phyloP scores from a whole-genome alignment of 2,797 vertebrate species.

The Sebastes ruberrimus region DNA sequence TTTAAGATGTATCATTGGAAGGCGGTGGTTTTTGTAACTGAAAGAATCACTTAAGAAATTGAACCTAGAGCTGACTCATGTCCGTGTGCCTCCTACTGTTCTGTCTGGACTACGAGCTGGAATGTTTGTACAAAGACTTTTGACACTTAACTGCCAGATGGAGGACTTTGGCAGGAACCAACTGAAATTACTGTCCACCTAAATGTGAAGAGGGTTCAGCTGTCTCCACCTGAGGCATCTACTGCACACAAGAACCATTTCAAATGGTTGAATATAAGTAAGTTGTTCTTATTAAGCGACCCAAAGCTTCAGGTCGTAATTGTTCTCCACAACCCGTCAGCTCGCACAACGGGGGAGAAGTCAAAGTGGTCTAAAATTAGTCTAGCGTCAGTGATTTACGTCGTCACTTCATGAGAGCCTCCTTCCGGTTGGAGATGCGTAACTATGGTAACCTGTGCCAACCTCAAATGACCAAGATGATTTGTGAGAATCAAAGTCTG shows the following conservation, averaged over 20 bases:
- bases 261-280: neutral
- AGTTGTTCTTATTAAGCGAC: neutral
- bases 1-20: neutral
- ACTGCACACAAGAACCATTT: neutral
- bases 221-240: neutral
- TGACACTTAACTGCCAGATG: constrained; percentile 33
- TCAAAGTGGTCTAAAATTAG: neutral
- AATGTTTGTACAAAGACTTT: constrained; percentile 37
- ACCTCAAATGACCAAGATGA: too few species aligned
- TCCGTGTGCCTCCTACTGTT: neutral
- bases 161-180: neutral
- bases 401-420: too few species aligned
- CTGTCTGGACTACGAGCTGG: neutral
- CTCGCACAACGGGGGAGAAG: neutral
- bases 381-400: neutral
- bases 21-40: neutral
- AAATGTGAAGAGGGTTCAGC: neutral
- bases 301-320: neutral
- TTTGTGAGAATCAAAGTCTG: too few species aligned
- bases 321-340: neutral
- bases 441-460: too few species aligned
- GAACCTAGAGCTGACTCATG: neutral
- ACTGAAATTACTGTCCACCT: neutral
- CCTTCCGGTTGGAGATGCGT: too few species aligned
- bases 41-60: neutral